These are phyloP conservation scores for Drosophila rubida DNA, from an alignment of 2,888 invertebrate species.

Conservation along the genomic window DNA sequence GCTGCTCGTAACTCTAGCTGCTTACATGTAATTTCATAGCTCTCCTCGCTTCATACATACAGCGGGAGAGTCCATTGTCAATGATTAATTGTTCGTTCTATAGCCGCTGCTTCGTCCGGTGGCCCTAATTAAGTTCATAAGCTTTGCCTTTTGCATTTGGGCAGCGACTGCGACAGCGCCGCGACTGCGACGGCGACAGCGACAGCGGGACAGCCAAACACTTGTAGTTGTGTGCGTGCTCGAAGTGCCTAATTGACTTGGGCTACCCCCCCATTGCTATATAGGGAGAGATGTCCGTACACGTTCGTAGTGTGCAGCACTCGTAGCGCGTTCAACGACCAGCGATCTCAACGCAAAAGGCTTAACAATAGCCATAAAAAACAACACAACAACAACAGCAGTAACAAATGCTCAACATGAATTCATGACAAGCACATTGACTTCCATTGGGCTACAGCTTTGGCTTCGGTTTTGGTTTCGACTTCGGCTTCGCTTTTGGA, in stretches of 20 bases:
- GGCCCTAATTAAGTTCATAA: slow-evolving; percentile 67
- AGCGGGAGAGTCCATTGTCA: slow-evolving; percentile 34
- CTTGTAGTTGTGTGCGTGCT: slow-evolving; percentile 79
- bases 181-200: slow-evolving; percentile 2
- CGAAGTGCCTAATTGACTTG: slow-evolving; percentile 76
- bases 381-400: slow-evolving; percentile 39
- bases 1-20: slow-evolving; percentile 37
- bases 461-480: slow-evolving; percentile 28
- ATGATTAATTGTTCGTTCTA: slow-evolving; percentile 65
- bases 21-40: slow-evolving; percentile 39
- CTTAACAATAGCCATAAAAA: slow-evolving; percentile 69
- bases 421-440: slow-evolving; percentile 73
- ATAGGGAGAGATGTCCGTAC: slow-evolving; percentile 39
- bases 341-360: slow-evolving; percentile 67
- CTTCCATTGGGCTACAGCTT: slow-evolving; percentile 68
- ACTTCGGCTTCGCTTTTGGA: slow-evolving; percentile 33
- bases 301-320: slow-evolving; percentile 44
- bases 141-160: slow-evolving; percentile 28
- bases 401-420: slow-evolving; percentile 65
- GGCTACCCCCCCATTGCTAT: slow-evolving; percentile 28
- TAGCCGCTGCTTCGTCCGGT: slow-evolving; percentile 40
- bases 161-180: slow-evolving; percentile 9
- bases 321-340: slow-evolving; percentile 51
- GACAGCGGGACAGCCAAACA: slow-evolving; percentile 39
- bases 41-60: slow-evolving; percentile 4